These are phyloP conservation scores for Drosophila lini DNA, from an alignment of 1,140 invertebrate genomes.

Conservation along the genomic window DNA sequence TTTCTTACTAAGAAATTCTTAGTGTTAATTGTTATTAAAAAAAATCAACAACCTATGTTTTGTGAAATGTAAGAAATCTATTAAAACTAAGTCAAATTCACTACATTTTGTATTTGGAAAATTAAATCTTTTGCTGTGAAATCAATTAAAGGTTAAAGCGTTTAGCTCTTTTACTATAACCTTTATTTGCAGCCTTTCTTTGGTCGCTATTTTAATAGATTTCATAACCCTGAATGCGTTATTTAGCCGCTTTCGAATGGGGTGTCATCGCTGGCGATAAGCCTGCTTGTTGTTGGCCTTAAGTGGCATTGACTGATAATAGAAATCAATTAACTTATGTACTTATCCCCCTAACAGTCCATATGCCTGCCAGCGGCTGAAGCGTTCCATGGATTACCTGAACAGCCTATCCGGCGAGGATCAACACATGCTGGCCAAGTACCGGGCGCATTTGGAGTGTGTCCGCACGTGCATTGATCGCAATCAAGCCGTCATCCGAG, in stretches of 20 bases:
- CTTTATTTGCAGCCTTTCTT: not conserved
- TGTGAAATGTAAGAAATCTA: too few relatives aligned
- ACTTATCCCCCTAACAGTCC: slow-evolving; percentile 83
- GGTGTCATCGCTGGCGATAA: slow-evolving; percentile 12
- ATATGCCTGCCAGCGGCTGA: slow-evolving; percentile 88
- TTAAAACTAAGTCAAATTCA: not conserved
- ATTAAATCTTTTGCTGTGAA: not conserved
- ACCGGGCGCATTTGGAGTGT: slow-evolving; percentile 90
- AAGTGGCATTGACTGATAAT: slow-evolving; percentile 28
- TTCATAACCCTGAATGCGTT: not conserved
- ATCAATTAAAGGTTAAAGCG: not conserved
- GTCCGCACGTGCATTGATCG: slow-evolving; percentile 92
- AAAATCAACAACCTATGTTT: not conserved
- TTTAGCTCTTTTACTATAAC: not conserved
- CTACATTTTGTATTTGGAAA: not conserved
- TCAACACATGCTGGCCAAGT: slow-evolving; percentile 90
- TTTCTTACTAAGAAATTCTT: too few relatives aligned
- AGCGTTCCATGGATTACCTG: slow-evolving; percentile 90
- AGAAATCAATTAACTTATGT: slow-evolving; percentile 36
- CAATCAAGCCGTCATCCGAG: slow-evolving; percentile 93
- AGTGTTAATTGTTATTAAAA: not conserved
- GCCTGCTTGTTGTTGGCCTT: slow-evolving; percentile 6
- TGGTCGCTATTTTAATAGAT: not conserved
- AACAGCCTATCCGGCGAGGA: slow-evolving; percentile 90
- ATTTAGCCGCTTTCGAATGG: not conserved